phyloP scores from a whole-genome alignment of 2,113 vertebrate genomes.

The Corapipo altera region DNA sequence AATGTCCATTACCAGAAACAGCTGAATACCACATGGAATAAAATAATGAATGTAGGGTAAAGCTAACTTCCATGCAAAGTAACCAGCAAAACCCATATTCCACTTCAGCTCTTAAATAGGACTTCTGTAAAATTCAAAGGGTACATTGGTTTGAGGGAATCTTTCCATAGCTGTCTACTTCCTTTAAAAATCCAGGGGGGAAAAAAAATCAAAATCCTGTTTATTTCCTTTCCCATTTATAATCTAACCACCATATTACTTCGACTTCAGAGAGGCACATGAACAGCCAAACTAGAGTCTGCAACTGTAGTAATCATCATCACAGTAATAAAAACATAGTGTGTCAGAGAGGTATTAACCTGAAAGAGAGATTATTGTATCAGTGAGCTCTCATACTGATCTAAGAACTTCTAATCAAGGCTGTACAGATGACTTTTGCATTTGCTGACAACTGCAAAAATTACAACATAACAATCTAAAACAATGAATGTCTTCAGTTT shows the following conservation, averaged over 20 bases:
- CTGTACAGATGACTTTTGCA: background rate
- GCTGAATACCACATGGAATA: background rate
- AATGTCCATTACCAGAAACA: background rate
- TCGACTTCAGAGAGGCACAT: background rate
- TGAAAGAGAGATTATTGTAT: background rate
- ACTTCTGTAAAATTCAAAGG: background rate
- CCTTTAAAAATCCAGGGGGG: background rate
- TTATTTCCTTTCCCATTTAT: background rate
- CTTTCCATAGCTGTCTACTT: background rate
- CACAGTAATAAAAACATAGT: background rate
- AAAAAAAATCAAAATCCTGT: background rate
- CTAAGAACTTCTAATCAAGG: background rate
- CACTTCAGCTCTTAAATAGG: background rate
- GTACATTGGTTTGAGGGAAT: background rate
- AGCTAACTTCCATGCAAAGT: background rate
- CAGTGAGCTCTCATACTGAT: background rate
- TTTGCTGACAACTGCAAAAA: background rate
- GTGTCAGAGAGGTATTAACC: background rate
- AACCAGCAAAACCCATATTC: background rate
- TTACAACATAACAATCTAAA: background rate
- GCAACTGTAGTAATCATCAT: background rate
- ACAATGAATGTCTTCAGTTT: background rate
- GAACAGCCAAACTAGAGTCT: background rate
- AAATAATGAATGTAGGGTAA: background rate
- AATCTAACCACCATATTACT: background rate